Conservation (phyloP, 1,140 invertebrate species). For the Zaprionus camerounensis region DNA sequence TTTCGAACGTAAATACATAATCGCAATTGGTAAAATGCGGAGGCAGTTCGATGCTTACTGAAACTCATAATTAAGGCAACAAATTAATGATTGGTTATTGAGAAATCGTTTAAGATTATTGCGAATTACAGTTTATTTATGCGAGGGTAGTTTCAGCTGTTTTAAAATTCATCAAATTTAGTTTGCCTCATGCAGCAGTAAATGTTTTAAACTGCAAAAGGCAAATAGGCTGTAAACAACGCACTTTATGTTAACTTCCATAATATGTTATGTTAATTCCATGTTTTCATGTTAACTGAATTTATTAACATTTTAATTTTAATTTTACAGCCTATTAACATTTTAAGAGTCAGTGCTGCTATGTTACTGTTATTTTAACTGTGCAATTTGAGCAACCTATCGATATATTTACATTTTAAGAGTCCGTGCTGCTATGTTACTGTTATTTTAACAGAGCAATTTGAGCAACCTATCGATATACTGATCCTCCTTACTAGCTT, state of each 20-base stretch:
- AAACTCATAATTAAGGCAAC: neutral
- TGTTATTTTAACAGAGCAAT: no score
- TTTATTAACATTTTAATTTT: no score
- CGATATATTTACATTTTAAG: neutral
- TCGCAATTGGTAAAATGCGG: neutral
- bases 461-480: neutral
- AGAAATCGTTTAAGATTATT: neutral
- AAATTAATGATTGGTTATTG: neutral
- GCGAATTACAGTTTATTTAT: neutral
- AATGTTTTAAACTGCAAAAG: neutral
- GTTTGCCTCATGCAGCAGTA: neutral
- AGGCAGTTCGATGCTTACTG: neutral
- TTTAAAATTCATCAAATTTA: neutral
- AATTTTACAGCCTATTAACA: no score
- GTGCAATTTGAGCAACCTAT: neutral
- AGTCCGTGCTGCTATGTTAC: no score
- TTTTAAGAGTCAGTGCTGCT: no score
- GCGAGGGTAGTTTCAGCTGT: neutral
- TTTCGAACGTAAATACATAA: constrained; percentile 9
- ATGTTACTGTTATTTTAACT: no score
- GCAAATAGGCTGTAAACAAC: neutral
- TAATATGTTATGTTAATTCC: neutral
- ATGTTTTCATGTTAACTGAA: no score
- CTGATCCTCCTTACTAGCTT: neutral
- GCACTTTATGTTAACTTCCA: neutral